phyloP scores from a whole-genome alignment of 2,113 vertebrate genomes.

The Aplodontia rufa region DNA sequence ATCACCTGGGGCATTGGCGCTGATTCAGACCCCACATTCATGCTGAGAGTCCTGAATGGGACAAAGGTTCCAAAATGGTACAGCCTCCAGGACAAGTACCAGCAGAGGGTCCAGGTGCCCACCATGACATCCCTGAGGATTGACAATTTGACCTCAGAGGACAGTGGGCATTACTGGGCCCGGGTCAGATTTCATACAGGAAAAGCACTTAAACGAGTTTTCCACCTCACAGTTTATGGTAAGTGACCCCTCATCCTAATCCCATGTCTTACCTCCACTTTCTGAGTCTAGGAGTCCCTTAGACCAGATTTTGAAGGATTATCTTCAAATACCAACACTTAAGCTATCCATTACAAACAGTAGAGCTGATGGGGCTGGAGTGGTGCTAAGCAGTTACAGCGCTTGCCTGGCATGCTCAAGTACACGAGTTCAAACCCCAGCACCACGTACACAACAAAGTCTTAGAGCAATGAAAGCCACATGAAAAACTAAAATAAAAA shows the following conservation, averaged over 20 bases:
- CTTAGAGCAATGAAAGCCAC: no score
- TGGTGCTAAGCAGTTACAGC: no score
- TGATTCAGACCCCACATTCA: fast-evolving
- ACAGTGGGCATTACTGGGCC: background rate
- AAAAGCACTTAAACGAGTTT: fast-evolving
- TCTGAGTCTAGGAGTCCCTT: no score
- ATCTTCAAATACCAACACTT: background rate
- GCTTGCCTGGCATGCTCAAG: no score
- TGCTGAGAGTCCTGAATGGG: fast-evolving
- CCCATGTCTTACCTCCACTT: no score
- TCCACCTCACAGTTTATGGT: slow-evolving; percentile 16
- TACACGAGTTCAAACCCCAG: no score
- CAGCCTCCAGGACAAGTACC: background rate
- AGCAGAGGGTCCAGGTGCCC: background rate
- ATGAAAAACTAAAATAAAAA: no score
- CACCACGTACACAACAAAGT: no score
- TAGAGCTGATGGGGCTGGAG: no score
- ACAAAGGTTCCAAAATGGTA: fast-evolving
- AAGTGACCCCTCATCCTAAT: no score
- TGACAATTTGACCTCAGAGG: background rate
- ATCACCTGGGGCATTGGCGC: background rate
- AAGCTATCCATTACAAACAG: background rate
- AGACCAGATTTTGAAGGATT: fast-evolving
- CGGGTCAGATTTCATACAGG: fast-evolving
- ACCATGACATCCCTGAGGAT: background rate